Conservation (phyloP, 2,113 vertebrate species). For the Sula dactylatra region DNA sequence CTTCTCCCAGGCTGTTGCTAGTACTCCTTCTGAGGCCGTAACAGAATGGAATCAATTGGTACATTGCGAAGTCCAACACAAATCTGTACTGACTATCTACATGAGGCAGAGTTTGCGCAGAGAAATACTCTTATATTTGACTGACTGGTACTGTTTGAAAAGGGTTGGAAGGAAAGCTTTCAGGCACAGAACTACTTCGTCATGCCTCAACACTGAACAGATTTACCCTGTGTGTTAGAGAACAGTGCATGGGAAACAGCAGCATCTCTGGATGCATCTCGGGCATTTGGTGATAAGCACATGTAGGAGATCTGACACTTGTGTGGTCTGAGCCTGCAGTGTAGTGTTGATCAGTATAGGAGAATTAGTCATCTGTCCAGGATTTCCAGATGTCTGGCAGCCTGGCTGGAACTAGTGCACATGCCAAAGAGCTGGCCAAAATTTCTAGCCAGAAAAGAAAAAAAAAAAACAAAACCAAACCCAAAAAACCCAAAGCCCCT, state of each 20-base stretch:
- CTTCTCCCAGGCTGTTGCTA: background rate
- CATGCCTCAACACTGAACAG: background rate
- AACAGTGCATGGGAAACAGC: background rate
- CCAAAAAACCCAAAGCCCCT: rapidly evolving
- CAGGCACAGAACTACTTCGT: background rate
- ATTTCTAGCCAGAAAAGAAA: background rate
- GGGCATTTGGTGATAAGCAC: background rate
- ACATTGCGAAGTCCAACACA: background rate
- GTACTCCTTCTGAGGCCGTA: background rate
- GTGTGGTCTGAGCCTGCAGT: background rate
- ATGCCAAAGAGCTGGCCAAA: background rate
- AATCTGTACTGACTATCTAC: background rate
- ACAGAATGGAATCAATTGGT: background rate
- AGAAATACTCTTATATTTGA: background rate
- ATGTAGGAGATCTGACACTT: background rate
- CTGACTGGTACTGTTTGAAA: background rate
- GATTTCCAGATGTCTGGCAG: constrained; percentile 54
- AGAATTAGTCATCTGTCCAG: background rate
- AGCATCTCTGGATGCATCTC: background rate
- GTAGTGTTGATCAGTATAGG: rapidly evolving
- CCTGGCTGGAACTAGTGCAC: background rate
- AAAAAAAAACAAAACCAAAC: background rate
- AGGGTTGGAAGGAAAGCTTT: background rate
- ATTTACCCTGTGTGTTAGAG: background rate
- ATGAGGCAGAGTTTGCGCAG: background rate